Evolutionary conservation across 2,113 vertebrate genomes (phyloP).

Genomic region (Pelecanus crispus): DNA sequence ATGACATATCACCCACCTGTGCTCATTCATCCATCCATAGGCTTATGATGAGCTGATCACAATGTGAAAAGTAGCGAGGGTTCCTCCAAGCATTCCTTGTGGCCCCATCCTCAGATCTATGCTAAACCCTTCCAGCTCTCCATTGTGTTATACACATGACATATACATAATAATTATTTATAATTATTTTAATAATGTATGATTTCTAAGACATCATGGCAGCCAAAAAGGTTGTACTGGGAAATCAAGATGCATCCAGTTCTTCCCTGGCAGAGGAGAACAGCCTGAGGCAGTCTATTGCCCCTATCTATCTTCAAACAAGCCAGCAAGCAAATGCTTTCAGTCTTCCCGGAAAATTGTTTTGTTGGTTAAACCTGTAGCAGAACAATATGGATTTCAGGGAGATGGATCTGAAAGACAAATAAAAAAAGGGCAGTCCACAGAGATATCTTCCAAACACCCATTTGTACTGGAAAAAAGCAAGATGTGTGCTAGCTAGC

Average conservation of each 20-base stretch:
- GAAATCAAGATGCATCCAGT: neutral
- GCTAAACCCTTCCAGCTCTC: neutral
- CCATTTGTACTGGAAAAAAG: neutral
- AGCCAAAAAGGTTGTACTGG: neutral
- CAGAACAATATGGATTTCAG: neutral
- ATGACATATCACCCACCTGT: neutral
- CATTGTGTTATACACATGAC: fast-evolving
- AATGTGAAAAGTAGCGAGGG: fast-evolving
- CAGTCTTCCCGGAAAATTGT: no score
- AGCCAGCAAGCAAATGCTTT: neutral
- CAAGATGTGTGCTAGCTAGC: neutral
- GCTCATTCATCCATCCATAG: neutral
- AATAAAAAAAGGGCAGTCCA: neutral
- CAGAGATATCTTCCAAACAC: neutral
- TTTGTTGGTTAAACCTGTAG: neutral
- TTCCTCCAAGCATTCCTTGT: neutral
- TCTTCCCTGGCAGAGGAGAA: neutral
- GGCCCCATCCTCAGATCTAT: neutral
- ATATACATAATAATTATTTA: neutral
- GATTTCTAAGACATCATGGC: neutral
- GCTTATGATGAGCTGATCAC: neutral
- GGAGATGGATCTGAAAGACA: neutral
- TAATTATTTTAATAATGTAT: neutral
- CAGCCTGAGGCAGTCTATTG: neutral
- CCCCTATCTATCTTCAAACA: neutral